These are phyloP conservation scores for Phengaris alcon DNA, from an alignment of 2,888 invertebrate genomes.

Conservation along the genomic window DNA sequence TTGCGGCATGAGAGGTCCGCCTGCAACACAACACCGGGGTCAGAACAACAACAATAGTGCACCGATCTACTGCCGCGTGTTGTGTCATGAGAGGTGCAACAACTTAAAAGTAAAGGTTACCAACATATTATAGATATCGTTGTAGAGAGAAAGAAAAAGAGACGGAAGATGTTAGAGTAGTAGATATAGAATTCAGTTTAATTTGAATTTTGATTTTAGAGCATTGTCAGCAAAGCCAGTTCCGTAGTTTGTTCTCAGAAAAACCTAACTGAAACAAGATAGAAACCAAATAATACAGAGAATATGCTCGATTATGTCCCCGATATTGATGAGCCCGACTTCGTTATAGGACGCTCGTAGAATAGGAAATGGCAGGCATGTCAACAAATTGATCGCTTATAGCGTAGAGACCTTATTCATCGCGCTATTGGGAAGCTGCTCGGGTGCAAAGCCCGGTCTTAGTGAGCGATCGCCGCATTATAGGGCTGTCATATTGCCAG, in stretches of 20 bases:
- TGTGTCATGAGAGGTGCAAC: no score
- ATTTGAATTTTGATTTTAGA: not conserved
- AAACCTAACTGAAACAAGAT: not conserved
- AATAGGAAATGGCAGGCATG: conserved; percentile 6
- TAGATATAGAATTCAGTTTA: not conserved
- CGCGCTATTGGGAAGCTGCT: conserved; percentile 33
- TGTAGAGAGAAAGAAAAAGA: not conserved
- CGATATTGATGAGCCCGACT: not conserved
- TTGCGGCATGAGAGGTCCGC: conserved; percentile 94
- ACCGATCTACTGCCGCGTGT: not conserved
- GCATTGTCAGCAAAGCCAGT: not conserved
- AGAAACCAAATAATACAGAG: not conserved
- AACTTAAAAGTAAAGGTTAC: no score
- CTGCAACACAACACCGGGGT: conserved; percentile 72
- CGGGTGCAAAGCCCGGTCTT: conserved; percentile 48
- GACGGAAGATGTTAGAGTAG: not conserved
- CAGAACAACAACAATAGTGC: not conserved
- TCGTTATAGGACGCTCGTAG: not conserved
- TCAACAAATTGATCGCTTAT: conserved; percentile 4
- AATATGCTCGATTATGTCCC: conserved; percentile 9
- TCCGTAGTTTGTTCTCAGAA: not conserved
- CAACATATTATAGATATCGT: no score
- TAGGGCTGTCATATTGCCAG: conserved; percentile 66
- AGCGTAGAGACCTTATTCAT: not conserved
- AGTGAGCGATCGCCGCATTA: conserved; percentile 64